Evolutionary conservation across 2,888 invertebrate genomes (phyloP).

Genomic region (Tenthredo distinguenda): DNA sequence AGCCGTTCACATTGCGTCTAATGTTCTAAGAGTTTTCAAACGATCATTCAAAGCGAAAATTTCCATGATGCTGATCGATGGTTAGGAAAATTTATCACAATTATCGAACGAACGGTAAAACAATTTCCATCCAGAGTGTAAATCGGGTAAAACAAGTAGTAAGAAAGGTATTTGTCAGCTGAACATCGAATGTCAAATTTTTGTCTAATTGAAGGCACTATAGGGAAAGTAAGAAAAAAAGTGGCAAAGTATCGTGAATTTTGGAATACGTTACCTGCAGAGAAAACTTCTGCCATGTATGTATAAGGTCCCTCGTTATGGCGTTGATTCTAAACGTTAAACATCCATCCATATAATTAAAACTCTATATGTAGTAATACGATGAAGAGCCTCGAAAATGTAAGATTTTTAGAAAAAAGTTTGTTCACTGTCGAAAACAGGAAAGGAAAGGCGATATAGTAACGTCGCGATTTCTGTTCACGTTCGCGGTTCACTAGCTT

Average conservation of each 20-base stretch:
- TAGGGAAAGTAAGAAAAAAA: not conserved
- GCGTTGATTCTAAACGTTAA: not conserved
- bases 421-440: not conserved
- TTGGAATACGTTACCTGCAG: conserved; percentile 22
- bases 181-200: too few species aligned
- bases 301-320: conserved; percentile 6
- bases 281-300: conserved; percentile 28
- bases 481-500: conserved; percentile 16
- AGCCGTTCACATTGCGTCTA: not conserved
- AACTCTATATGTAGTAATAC: not conserved
- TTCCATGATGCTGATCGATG: not conserved
- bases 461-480: not conserved
- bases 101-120: not conserved
- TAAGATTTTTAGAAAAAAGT: not conserved
- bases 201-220: too few species aligned
- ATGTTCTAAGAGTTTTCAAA: not conserved
- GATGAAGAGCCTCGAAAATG: not conserved
- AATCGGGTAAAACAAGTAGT: too few species aligned
- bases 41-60: not conserved
- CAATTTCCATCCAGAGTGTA: not conserved
- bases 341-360: not conserved
- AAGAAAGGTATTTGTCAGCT: too few species aligned
- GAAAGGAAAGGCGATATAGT: not conserved
- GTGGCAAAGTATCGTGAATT: not conserved
- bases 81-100: not conserved